These are phyloP conservation scores for Mechanitis mazaeus DNA, from an alignment of 2,888 invertebrate genomes.

Conservation along the genomic window DNA sequence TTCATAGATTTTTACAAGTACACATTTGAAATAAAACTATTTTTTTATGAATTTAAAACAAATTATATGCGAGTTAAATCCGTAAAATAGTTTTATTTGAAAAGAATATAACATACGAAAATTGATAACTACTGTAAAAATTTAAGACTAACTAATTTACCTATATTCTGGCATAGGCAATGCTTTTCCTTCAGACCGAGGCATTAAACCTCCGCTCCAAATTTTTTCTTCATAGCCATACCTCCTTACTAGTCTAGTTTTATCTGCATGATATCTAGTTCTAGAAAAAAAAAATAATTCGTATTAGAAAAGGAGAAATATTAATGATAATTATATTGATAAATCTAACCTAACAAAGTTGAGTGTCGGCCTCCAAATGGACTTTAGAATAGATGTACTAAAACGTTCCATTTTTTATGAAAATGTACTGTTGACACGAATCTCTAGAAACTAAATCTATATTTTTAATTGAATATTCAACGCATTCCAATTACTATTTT, in stretches of 20 bases:
- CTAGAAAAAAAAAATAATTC: constrained; percentile 39
- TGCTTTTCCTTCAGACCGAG: constrained; percentile 76
- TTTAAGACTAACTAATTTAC: constrained; percentile 35
- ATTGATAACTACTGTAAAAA: background rate
- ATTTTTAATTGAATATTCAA: too few relatives aligned
- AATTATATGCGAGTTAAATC: too few relatives aligned
- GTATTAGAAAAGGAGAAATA: constrained; percentile 6
- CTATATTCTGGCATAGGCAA: constrained; percentile 82
- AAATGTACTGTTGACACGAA: background rate
- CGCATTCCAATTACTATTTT: too few relatives aligned
- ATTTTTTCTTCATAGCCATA: constrained; percentile 84
- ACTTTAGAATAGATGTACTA: constrained; percentile 49
- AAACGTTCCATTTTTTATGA: constrained; percentile 50
- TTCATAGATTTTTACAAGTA: too few relatives aligned
- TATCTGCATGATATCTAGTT: constrained; percentile 79
- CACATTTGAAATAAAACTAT: too few relatives aligned
- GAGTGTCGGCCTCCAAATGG: constrained; percentile 58
- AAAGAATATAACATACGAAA: background rate
- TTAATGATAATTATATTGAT: background rate
- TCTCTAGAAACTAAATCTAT: too few relatives aligned
- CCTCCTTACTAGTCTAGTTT: constrained; percentile 79
- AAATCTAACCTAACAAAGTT: constrained; percentile 59
- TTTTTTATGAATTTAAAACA: too few relatives aligned
- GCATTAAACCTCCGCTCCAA: constrained; percentile 81
- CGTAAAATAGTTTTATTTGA: too few relatives aligned